Conservation (phyloP, 2,888 invertebrate species). For the Leucania comma region DNA sequence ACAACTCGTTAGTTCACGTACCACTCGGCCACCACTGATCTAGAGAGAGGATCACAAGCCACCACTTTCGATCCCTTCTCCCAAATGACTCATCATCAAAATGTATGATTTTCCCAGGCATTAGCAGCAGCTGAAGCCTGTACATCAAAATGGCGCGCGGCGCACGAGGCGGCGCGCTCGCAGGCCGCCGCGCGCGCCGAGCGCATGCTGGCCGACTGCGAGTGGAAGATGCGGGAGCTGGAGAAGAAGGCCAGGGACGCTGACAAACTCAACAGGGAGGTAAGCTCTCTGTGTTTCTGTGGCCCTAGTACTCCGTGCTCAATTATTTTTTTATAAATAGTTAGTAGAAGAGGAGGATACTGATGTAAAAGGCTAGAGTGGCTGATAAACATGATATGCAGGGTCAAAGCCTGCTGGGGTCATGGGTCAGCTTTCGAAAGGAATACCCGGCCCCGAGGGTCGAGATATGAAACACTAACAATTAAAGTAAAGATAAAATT, state of each 20-base stretch:
- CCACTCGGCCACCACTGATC: too few relatives aligned
- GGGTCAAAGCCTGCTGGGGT: too few relatives aligned
- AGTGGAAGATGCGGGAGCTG: conserved; percentile 95
- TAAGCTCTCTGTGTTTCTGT: conserved; percentile 65
- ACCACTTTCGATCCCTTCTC: too few relatives aligned
- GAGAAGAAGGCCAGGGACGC: conserved; percentile 93
- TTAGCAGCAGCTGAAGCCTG: conserved; percentile 91
- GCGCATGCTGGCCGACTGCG: conserved; percentile 94
- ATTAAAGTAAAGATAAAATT: too few relatives aligned
- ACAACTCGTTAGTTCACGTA: too few relatives aligned
- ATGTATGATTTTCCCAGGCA: conserved; percentile 77
- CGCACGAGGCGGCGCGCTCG: conserved; percentile 93
- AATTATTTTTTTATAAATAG: not conserved
- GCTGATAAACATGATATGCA: conserved; percentile 6
- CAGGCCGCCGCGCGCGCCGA: conserved; percentile 94
- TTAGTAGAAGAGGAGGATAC: not conserved
- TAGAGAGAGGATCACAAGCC: too few relatives aligned
- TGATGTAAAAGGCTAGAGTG: not conserved
- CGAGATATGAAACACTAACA: too few relatives aligned
- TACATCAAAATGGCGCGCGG: conserved; percentile 90
- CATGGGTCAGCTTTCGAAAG: too few relatives aligned
- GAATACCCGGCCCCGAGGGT: too few relatives aligned
- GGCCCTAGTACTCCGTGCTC: not conserved
- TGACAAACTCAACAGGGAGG: conserved; percentile 90
- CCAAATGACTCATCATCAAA: not conserved